These are phyloP conservation scores for Biston stratarius DNA, from an alignment of 2,888 invertebrate species.

Conservation along the genomic window DNA sequence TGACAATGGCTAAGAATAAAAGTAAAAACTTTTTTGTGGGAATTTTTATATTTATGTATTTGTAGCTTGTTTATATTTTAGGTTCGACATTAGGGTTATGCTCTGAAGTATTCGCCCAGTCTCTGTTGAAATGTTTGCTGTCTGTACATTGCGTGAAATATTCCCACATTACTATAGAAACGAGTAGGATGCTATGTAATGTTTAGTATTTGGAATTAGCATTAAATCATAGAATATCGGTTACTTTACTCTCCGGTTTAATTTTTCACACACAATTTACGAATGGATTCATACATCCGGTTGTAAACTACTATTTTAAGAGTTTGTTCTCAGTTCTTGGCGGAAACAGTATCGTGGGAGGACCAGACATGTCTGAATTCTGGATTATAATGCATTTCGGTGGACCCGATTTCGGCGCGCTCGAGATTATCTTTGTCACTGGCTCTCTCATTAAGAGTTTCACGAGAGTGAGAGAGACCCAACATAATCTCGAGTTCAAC, in stretches of 20 bases:
- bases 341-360: conserved; percentile 31
- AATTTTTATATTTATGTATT: too few species aligned
- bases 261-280: conserved; percentile 22
- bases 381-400: conserved; percentile 6
- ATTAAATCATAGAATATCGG: conserved; percentile 12
- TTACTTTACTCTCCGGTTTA: conserved; percentile 3
- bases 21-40: too few species aligned
- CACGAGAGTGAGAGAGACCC: background rate
- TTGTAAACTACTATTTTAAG: conserved; percentile 32
- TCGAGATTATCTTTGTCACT: background rate
- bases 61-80: too few species aligned
- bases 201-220: background rate
- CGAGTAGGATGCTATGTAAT: background rate
- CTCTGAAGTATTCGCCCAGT: too few species aligned
- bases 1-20: too few species aligned
- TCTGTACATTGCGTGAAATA: too few species aligned
- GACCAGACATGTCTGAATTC: conserved; percentile 33
- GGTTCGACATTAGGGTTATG: too few species aligned
- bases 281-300: conserved; percentile 30
- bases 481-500: background rate
- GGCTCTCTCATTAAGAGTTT: background rate
- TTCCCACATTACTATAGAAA: background rate
- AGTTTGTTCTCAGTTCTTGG: conserved; percentile 16
- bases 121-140: too few species aligned
- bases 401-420: background rate